Evolutionary conservation across 2,797 vertebrate species (phyloP).

Genomic region (Tapirus indicus): DNA sequence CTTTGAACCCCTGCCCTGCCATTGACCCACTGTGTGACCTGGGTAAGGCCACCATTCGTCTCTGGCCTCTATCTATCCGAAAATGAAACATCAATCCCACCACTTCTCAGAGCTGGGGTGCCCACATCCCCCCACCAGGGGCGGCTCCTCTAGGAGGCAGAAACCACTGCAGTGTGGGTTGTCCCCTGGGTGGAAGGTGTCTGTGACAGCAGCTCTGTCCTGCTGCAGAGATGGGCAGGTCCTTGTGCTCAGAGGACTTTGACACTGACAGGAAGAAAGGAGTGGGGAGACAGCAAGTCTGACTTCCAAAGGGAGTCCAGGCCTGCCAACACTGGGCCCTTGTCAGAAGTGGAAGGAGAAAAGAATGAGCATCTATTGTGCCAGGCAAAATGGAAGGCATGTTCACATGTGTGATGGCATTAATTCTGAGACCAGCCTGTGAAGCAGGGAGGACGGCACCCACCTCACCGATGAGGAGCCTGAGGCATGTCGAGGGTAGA

Average conservation of each 20-base stretch:
- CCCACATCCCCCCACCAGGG: neutral
- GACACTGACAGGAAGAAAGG: neutral
- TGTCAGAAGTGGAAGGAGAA: neutral
- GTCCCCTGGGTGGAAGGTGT: neutral
- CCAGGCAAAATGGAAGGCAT: neutral
- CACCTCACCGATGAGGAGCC: neutral
- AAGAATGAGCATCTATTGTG: neutral
- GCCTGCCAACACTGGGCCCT: neutral
- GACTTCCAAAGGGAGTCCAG: neutral
- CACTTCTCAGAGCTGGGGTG: neutral
- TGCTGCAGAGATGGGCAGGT: neutral
- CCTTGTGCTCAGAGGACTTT: neutral
- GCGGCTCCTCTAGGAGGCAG: neutral
- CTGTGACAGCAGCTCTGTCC: neutral
- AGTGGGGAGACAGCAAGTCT: neutral
- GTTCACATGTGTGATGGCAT: neutral
- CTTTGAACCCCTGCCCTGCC: neutral
- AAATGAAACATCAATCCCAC: neutral
- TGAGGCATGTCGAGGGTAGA: neutral
- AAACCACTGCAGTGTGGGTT: neutral
- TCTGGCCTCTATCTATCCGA: neutral
- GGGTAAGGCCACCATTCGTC: neutral
- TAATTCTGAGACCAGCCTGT: neutral
- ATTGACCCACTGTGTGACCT: neutral
- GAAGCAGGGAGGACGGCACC: neutral